Percentiles rank a stretch among this genome's conserved stretches.
Conservation (phyloP, 2,113 vertebrate genomes). For the Varanus komodoensis region DNA sequence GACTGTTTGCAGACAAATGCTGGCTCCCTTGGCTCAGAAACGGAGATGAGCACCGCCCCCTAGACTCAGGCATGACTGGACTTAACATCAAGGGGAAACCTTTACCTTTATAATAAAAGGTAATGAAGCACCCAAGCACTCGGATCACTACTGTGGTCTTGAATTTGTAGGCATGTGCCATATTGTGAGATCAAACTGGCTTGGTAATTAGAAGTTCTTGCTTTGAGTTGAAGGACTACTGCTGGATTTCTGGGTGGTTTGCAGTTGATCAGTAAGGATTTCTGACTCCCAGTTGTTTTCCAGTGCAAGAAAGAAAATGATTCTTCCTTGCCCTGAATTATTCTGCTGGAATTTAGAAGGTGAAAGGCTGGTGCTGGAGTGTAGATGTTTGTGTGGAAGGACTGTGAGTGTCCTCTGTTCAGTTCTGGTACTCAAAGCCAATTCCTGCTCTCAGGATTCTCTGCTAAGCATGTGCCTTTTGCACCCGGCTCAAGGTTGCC, state of each 20-base stretch:
- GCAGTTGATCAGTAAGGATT: background rate
- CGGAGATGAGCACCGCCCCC: no score
- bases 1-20: no score
- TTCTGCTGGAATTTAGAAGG: background rate
- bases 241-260: background rate
- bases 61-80: no score
- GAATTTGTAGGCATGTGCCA: background rate
- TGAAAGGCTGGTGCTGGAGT: no score
- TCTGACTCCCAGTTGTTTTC: background rate
- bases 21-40: no score
- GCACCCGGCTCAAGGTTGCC: no score
- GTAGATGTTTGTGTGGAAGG: no score
- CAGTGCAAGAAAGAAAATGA: background rate
- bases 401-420: no score
- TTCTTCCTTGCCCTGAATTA: background rate
- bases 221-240: background rate
- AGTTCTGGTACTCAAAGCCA: background rate
- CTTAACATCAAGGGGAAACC: no score
- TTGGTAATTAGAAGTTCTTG: background rate
- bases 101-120: no score
- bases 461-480: background rate
- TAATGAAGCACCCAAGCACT: no score
- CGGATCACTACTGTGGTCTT: background rate
- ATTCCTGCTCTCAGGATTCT: background rate
- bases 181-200: background rate